Base-by-base conservation (phyloP, 37 sponge, comb jelly and placozoan species). In the Aplysina aerophoba region DNA sequence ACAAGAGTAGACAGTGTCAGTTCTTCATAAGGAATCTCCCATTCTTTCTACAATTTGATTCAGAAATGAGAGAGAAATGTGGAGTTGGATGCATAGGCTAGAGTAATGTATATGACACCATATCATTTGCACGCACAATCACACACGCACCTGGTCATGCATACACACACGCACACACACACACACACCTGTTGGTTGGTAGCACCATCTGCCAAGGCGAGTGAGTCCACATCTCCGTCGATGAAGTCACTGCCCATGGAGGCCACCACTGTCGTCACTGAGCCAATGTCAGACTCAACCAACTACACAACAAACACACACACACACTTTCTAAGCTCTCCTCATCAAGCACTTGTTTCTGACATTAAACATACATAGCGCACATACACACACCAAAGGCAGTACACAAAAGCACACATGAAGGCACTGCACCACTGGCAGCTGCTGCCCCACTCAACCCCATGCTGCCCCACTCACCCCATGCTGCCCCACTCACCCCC, bases 1-100 rank as follows among this genome's bases (percentile, higher is more conserved):
- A 55, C 66, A 38, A 38, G 83, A 68, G 34, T 83, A 30, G 0
- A 44, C 79, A 28, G 73, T 25, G 57, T 50, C 28, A 98, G 79
- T 75, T 93, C 91, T 1, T 90, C 85, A 63, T 79, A 92, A 22
- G 94, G 94, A 33, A 98, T 98, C 33, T 84, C 93, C 98, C 98
- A 98, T 67, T 98, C 98, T 37, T 89, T 92, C 24, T 85, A 37
- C 75, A 85, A 80, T 28, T 81, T 66, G 15, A 75, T 27, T 17
- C 0, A 69, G 71, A 44, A 8, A 44, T 69, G 33, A 31, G 27
- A 4, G 27, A 62, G 63, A 4, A 69, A 35, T 1, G 34, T 30
- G 2, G 34, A 69, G 71, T 30, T 16, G 22, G 22, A 16, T 65
- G 22, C 27, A n/a, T n/a, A n/a, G n/a, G n/a, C n/a, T n/a, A 44